phyloP scores from a whole-genome alignment of 2,797 vertebrate genomes.

The Poecilia wingei region DNA sequence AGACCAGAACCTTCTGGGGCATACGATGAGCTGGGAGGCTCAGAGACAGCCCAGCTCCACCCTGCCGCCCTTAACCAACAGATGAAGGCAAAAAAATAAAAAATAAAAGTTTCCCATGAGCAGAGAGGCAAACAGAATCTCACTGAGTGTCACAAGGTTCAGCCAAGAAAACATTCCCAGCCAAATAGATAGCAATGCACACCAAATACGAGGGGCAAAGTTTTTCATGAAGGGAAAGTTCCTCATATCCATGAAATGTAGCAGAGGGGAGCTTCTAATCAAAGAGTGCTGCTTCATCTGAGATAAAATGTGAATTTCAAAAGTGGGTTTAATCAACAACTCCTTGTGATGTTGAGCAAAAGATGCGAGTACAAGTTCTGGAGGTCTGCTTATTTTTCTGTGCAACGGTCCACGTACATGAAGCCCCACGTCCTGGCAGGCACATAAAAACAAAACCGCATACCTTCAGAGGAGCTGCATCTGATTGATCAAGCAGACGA shows the following conservation, averaged over 20 bases:
- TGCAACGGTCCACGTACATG: slow-evolving; percentile 18
- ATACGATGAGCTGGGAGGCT: slow-evolving; percentile 51
- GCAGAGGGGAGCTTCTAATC: slow-evolving; percentile 18
- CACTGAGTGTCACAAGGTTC: slow-evolving; percentile 35
- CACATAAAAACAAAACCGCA: slow-evolving; percentile 42
- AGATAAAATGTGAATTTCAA: slow-evolving; percentile 39
- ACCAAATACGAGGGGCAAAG: slow-evolving; percentile 19
- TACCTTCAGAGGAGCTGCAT: slow-evolving; percentile 50
- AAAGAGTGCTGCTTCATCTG: slow-evolving; percentile 24
- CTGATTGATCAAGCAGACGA: slow-evolving; percentile 65
- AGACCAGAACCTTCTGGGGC: slow-evolving; percentile 65
- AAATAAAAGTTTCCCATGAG: slow-evolving; percentile 39
- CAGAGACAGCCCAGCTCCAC: slow-evolving; percentile 39
- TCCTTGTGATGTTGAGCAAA: slow-evolving; percentile 46
- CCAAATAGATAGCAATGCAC: slow-evolving; percentile 31
- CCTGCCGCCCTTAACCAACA: slow-evolving; percentile 43
- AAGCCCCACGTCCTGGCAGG: slow-evolving; percentile 8
- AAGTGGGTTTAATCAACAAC: slow-evolving; percentile 45
- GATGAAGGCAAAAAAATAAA: slow-evolving; percentile 45
- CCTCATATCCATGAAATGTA: slow-evolving; percentile 17
- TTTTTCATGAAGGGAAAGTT: slow-evolving; percentile 17
- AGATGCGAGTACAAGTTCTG: slow-evolving; percentile 9
- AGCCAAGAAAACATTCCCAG: slow-evolving; percentile 37
- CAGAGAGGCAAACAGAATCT: slow-evolving; percentile 36
- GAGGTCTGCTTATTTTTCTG: slow-evolving; percentile 13